Evolutionary conservation across 2,113 vertebrate genomes (phyloP).

Genomic region (Phrynosoma blainvillii): DNA sequence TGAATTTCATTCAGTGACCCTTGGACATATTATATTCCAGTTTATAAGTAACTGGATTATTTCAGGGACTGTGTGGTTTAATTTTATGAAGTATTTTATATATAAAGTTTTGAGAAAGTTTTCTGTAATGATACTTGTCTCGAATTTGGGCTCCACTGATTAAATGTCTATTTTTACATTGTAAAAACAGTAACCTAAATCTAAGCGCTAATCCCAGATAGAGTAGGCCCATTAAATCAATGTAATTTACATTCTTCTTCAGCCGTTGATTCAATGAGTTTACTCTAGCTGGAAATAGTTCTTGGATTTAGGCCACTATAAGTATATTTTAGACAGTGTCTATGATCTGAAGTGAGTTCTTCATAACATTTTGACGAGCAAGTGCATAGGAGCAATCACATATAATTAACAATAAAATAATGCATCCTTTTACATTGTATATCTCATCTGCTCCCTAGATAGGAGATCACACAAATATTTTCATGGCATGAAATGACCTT

Average conservation of each 20-base stretch:
- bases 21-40: not conserved
- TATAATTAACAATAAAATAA: not conserved
- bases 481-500: not conserved
- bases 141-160: not conserved
- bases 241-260: no score
- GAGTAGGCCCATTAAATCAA: no score
- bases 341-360: not conserved
- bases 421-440: not conserved
- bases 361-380: not conserved
- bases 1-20: not conserved
- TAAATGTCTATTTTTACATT: not conserved
- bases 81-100: not conserved
- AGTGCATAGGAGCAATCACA: not conserved
- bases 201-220: no score
- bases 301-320: not conserved
- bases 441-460: not conserved
- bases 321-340: not conserved
- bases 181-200: no score
- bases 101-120: not conserved
- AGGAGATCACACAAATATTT: not conserved
- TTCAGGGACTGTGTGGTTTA: not conserved
- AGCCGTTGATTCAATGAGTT: no score
- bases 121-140: not conserved
- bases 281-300: no score
- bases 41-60: not conserved